phyloP scores from a whole-genome alignment of 2,797 vertebrate species.

The Gymnoscopelus microlampas region DNA sequence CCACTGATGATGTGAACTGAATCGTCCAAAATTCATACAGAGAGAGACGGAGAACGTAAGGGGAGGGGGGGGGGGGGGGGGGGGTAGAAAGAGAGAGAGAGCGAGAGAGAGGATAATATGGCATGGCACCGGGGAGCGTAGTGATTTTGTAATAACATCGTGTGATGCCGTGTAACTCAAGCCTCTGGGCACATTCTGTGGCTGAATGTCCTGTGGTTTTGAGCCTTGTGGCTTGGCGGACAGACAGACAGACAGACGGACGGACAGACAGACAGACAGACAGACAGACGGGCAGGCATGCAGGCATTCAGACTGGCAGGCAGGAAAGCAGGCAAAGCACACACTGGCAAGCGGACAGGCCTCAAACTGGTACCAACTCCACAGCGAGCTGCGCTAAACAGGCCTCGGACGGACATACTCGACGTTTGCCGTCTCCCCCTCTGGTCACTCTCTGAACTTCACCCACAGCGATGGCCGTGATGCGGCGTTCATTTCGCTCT shows the following conservation, averaged over 20 bases:
- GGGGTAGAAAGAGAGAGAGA: not conserved
- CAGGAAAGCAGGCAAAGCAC: constrained; percentile 13
- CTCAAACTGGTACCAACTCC: constrained; percentile 37
- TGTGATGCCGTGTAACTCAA: constrained; percentile 63
- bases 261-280: not conserved
- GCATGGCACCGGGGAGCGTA: constrained; percentile 50
- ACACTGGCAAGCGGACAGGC: constrained; percentile 18
- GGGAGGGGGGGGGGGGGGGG: no score
- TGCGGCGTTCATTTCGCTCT: no score
- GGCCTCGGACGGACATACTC: constrained; percentile 14
- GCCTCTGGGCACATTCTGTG: constrained; percentile 59
- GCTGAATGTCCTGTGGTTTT: constrained; percentile 55
- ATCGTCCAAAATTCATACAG: no score
- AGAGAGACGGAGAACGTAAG: no score
- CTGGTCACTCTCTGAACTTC: no score
- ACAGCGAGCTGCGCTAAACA: not conserved
- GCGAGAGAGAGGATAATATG: constrained; percentile 21
- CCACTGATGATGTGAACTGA: no score
- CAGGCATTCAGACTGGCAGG: constrained; percentile 17
- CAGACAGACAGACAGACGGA: constrained; percentile 18
- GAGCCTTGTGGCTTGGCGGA: constrained; percentile 43
- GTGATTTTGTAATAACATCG: constrained; percentile 63
- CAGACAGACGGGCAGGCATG: not conserved
- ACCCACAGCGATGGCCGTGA: no score
- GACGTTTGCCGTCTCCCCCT: no score